Evolutionary conservation across 2,888 invertebrate species (phyloP).

Genomic region (Lissocephala sabroskyi): DNA sequence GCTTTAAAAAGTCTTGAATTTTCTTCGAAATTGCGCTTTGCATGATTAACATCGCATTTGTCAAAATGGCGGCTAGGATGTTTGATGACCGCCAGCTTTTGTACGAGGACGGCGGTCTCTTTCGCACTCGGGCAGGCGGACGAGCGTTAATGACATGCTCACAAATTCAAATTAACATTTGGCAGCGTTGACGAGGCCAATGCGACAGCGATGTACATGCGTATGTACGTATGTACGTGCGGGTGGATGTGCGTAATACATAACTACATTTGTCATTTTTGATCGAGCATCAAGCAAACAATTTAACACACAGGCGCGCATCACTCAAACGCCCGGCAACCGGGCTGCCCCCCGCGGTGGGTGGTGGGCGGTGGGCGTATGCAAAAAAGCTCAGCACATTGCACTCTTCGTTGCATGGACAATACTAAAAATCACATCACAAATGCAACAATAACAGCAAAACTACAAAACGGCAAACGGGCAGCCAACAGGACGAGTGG

Average conservation of each 20-base stretch:
- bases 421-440: slow-evolving; percentile 66
- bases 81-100: slow-evolving; percentile 11
- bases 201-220: slow-evolving; percentile 39
- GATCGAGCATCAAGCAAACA: slow-evolving; percentile 67
- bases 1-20: too few species aligned
- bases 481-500: slow-evolving; percentile 24
- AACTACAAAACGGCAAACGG: slow-evolving; percentile 46
- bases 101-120: too few species aligned
- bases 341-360: slow-evolving; percentile 10
- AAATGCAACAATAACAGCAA: slow-evolving; percentile 66
- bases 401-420: slow-evolving; percentile 56
- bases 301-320: slow-evolving; percentile 42
- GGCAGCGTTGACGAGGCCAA: slow-evolving; percentile 28
- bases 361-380: slow-evolving; percentile 28
- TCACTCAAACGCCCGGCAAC: slow-evolving; percentile 14
- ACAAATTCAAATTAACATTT: slow-evolving; percentile 68
- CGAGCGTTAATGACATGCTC: slow-evolving; percentile 65
- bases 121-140: too few species aligned
- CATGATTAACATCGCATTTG: slow-evolving; percentile 65
- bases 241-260: not conserved
- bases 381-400: slow-evolving; percentile 56
- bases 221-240: slow-evolving; percentile 12
- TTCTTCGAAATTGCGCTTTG: slow-evolving; percentile 57
- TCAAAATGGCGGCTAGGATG: slow-evolving; percentile 35
- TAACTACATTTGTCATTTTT: slow-evolving; percentile 63